These are phyloP conservation scores for Lamprotornis superbus DNA, from an alignment of 2,113 vertebrate species.

Conservation along the genomic window DNA sequence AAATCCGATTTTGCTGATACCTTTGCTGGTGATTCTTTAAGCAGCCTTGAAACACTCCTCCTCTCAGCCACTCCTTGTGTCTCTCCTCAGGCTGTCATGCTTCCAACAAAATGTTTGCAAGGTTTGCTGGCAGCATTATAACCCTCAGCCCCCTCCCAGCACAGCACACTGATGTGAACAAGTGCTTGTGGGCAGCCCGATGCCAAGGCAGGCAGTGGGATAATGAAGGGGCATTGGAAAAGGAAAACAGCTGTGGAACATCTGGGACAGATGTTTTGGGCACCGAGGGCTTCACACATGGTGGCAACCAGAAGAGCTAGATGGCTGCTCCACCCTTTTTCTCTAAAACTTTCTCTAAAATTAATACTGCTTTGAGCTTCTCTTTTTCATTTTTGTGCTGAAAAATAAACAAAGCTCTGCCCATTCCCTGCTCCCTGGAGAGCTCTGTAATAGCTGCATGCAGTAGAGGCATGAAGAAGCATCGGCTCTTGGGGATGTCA, in stretches of 20 bases:
- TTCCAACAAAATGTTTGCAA: background rate
- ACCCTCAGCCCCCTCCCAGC: background rate
- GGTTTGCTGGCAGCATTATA: background rate
- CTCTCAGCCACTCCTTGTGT: background rate
- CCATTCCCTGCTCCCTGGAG: background rate
- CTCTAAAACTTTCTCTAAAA: background rate
- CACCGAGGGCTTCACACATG: fast-evolving
- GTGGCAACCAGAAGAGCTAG: background rate
- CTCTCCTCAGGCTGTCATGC: background rate
- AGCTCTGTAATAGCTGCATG: background rate
- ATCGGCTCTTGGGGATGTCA: fast-evolving
- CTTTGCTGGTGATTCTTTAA: background rate
- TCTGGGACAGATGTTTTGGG: background rate
- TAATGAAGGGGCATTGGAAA: background rate
- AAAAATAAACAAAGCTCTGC: background rate
- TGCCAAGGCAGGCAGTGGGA: background rate
- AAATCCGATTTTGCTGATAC: background rate
- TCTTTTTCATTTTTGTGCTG: background rate
- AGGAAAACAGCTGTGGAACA: background rate
- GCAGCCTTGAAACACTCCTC: background rate
- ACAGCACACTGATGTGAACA: background rate
- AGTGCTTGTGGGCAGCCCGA: background rate
- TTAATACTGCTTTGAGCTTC: background rate
- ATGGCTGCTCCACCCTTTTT: background rate
- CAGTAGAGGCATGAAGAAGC: background rate